Conservation (phyloP, 1,140 invertebrate genomes). For the Amyelois transitella region DNA sequence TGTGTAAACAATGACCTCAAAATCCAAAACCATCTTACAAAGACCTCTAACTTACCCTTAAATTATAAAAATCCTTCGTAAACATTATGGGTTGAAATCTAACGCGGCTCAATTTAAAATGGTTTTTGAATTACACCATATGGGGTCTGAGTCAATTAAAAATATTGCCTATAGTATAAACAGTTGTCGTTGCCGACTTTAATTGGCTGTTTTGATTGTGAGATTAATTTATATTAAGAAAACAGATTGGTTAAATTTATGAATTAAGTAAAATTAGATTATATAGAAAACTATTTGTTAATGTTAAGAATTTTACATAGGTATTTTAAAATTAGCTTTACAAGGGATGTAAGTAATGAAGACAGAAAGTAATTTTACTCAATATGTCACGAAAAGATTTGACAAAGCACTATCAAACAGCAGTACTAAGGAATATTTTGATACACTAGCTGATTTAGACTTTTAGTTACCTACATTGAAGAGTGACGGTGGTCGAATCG, state of each 20-base stretch:
- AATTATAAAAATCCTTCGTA: slow-evolving; percentile 17
- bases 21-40: slow-evolving; percentile 17
- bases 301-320: too few species aligned
- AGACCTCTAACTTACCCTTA: slow-evolving; percentile 18
- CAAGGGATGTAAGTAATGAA: too few species aligned
- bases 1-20: slow-evolving; percentile 61
- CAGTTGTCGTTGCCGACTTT: slow-evolving; percentile 61
- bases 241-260: neutral
- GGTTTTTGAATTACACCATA: slow-evolving; percentile 38
- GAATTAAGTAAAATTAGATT: neutral
- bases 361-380: too few species aligned
- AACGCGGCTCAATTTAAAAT: slow-evolving; percentile 30
- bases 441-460: too few species aligned
- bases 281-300: too few species aligned
- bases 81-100: slow-evolving; percentile 18
- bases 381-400: too few species aligned
- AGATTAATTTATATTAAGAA: slow-evolving; percentile 40
- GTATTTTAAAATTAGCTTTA: too few species aligned
- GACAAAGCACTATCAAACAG: too few species aligned
- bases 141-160: slow-evolving; percentile 68
- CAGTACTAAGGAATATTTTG: too few species aligned
- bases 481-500: too few species aligned
- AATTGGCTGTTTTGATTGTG: slow-evolving; percentile 60
- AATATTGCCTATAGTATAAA: slow-evolving; percentile 69
- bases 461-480: too few species aligned